A percentile compares a stretch with the other conserved stretches of the same genome.
Evolutionary conservation across 92 coral and sea anemone species (phyloP).

Genomic region (Blastomussa wellsi): DNA sequence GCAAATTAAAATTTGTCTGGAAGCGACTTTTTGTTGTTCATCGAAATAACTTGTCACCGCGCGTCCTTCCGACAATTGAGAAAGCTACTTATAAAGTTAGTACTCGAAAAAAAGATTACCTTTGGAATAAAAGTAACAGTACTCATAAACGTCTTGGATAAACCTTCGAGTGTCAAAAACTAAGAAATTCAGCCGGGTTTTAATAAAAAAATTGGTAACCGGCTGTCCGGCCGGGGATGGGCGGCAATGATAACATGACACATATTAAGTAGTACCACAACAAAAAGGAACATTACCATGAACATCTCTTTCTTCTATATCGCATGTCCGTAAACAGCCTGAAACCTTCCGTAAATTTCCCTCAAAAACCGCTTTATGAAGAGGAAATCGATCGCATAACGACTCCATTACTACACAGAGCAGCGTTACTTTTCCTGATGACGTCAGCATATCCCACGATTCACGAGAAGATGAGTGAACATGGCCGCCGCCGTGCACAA

Average conservation of each 20-base stretch:
- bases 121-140: not conserved
- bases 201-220: not conserved
- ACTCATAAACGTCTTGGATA: not conserved
- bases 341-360: conserved; percentile 96
- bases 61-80: not conserved
- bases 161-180: not conserved
- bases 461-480: not conserved
- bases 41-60: not conserved
- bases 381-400: conserved; percentile 78
- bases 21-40: conserved; percentile 1
- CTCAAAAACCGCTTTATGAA: conserved; percentile 94
- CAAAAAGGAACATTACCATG: conserved; percentile 68
- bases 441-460: conserved; percentile 37
- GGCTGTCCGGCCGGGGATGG: conserved; percentile 33
- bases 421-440: conserved; percentile 23
- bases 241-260: conserved; percentile 28
- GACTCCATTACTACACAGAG: conserved; percentile 10
- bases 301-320: conserved; percentile 81
- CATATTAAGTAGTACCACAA: not conserved
- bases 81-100: not conserved
- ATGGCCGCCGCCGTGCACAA: conserved; percentile 28
- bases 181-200: not conserved
- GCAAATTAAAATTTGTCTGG: not conserved
- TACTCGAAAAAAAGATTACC: too few relatives aligned
- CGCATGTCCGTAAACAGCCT: conserved; percentile 71